Evolutionary conservation across 1,140 invertebrate species (phyloP).

Genomic region (Ceratina japonica): DNA sequence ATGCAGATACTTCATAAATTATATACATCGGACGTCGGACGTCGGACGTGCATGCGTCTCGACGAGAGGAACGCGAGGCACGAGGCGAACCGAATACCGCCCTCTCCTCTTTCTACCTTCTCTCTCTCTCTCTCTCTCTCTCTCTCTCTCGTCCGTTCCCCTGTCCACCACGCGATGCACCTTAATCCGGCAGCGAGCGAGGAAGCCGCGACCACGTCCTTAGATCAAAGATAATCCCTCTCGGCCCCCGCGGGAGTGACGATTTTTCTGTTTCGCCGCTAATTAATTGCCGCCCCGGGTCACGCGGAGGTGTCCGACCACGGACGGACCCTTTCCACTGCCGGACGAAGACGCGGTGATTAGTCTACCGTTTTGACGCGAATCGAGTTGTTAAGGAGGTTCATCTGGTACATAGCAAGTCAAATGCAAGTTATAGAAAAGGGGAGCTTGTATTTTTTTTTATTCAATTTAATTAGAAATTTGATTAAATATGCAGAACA

Average conservation of each 20-base stretch:
- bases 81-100: slow-evolving; percentile 70
- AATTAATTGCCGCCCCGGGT: slow-evolving; percentile 10
- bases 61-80: slow-evolving; percentile 73
- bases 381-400: no score
- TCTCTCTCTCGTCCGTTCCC: slow-evolving; percentile 32
- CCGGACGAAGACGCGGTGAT: neutral
- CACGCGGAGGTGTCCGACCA: neutral
- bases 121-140: slow-evolving; percentile 27
- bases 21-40: slow-evolving; percentile 73
- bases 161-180: neutral
- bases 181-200: slow-evolving; percentile 9
- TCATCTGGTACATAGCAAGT: no score
- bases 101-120: slow-evolving; percentile 32
- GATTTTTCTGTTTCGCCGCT: slow-evolving; percentile 25
- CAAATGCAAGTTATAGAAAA: no score
- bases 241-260: neutral
- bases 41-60: slow-evolving; percentile 70
- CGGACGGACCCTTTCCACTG: neutral
- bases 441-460: no score
- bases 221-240: slow-evolving; percentile 29
- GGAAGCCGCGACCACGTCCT: no score
- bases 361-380: neutral
- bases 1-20: slow-evolving; percentile 80
- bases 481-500: no score
- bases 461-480: no score